phyloP scores from a whole-genome alignment of 2,797 vertebrate genomes.

The Malurus leucopterus region DNA sequence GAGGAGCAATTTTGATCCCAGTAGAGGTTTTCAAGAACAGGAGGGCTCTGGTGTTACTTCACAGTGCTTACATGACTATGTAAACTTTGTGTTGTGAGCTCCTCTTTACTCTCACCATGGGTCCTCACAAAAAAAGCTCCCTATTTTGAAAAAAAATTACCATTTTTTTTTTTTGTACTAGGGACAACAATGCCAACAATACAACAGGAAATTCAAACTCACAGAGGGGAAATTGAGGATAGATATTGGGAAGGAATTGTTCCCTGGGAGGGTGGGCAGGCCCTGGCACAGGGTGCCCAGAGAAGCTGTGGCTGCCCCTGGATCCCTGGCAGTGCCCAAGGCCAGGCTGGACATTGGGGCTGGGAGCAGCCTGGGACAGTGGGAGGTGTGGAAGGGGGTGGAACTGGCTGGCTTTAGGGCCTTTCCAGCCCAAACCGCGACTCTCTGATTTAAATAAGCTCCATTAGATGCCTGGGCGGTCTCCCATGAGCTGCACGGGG shows the following conservation, averaged over 20 bases:
- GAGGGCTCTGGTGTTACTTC: background rate
- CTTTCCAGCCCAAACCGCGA: background rate
- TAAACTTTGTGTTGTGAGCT: background rate
- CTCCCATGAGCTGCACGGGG: background rate
- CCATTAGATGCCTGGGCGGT: background rate
- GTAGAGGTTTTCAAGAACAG: background rate
- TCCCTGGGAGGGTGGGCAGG: accelerated
- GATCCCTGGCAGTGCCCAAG: background rate
- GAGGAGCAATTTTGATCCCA: background rate
- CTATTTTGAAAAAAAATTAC: background rate
- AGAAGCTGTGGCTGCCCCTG: background rate
- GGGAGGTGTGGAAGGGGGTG: background rate
- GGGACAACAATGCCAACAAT: background rate
- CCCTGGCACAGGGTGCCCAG: background rate
- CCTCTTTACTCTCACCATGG: background rate
- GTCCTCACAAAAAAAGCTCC: background rate
- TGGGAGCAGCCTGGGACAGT: background rate
- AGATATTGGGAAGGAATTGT: accelerated
- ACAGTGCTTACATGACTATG: background rate
- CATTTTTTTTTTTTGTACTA: background rate
- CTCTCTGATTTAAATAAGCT: background rate
- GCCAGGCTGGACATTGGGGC: background rate
- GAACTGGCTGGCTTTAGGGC: background rate
- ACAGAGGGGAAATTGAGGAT: background rate
- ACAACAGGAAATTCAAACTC: background rate